Conservation (phyloP, 2,888 invertebrate genomes). For the Philereme vetulata region DNA sequence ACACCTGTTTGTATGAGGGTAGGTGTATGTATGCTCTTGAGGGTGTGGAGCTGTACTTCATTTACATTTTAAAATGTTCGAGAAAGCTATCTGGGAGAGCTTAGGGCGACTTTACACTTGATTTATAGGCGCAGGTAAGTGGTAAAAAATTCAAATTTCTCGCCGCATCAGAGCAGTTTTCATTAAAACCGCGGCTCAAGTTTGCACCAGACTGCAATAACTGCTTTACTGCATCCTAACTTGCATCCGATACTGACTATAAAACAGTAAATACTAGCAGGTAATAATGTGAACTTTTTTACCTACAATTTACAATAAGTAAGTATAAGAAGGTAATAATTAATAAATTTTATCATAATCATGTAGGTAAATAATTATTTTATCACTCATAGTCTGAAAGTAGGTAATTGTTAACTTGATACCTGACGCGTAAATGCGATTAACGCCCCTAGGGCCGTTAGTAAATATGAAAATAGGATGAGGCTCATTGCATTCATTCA, state of each 20-base stretch:
- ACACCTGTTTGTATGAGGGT: constrained; percentile 6
- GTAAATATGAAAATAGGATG: too few relatives aligned
- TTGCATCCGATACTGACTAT: constrained; percentile 30
- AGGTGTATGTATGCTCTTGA: constrained; percentile 12
- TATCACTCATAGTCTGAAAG: too few relatives aligned
- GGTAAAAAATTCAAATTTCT: constrained; percentile 80
- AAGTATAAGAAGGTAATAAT: too few relatives aligned
- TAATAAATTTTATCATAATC: too few relatives aligned
- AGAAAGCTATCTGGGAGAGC: constrained; percentile 71
- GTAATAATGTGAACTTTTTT: background rate
- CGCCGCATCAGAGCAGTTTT: constrained; percentile 52
- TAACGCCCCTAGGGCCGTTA: too few relatives aligned
- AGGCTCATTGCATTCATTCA: too few relatives aligned
- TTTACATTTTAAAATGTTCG: constrained; percentile 80
- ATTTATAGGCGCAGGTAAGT: constrained; percentile 81
- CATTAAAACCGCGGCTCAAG: constrained; percentile 54
- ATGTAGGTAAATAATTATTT: too few relatives aligned
- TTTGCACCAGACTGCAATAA: constrained; percentile 62
- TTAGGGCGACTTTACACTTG: constrained; percentile 76
- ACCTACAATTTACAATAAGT: too few relatives aligned
- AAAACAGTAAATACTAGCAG: background rate
- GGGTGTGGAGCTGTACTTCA: constrained; percentile 57
- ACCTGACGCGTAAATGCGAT: too few relatives aligned
- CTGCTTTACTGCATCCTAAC: too few relatives aligned
- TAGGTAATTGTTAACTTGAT: too few relatives aligned